phyloP scores from a whole-genome alignment of 2,888 invertebrate species.

The Eulithis prunata region DNA sequence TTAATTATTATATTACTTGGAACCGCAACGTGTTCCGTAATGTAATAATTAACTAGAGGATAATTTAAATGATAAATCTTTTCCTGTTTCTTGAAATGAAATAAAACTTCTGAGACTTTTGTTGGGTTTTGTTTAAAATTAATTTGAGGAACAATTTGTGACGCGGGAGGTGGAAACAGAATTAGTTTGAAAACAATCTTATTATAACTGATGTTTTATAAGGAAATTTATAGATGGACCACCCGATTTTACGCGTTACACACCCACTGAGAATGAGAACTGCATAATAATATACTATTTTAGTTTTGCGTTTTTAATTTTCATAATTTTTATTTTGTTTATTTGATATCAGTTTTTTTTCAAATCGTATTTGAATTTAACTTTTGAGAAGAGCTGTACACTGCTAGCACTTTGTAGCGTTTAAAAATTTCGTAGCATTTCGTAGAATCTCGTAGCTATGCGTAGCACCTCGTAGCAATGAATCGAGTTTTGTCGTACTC shows the following conservation, averaged over 20 bases:
- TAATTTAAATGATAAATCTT: constrained; percentile 44
- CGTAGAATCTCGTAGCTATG: neutral
- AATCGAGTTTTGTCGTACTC: neutral
- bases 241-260: too few relatives aligned
- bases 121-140: constrained; percentile 30
- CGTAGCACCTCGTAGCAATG: constrained; percentile 7
- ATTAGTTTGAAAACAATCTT: constrained; percentile 20
- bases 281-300: too few relatives aligned
- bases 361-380: too few relatives aligned
- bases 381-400: too few relatives aligned
- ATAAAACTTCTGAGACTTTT: constrained; percentile 30
- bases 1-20: too few relatives aligned
- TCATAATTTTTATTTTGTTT: too few relatives aligned
- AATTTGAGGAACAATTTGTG: constrained; percentile 26
- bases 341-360: too few relatives aligned
- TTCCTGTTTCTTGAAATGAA: constrained; percentile 30
- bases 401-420: neutral
- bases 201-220: neutral
- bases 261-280: too few relatives aligned
- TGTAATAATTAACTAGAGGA: constrained; percentile 36
- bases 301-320: too few relatives aligned
- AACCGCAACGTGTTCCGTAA: neutral
- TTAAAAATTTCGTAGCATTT: neutral
- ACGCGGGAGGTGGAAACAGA: constrained; percentile 20
- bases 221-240: too few relatives aligned